Base-by-base conservation (phyloP, 2,113 vertebrate genomes). In the Oryzias woworae region DNA sequence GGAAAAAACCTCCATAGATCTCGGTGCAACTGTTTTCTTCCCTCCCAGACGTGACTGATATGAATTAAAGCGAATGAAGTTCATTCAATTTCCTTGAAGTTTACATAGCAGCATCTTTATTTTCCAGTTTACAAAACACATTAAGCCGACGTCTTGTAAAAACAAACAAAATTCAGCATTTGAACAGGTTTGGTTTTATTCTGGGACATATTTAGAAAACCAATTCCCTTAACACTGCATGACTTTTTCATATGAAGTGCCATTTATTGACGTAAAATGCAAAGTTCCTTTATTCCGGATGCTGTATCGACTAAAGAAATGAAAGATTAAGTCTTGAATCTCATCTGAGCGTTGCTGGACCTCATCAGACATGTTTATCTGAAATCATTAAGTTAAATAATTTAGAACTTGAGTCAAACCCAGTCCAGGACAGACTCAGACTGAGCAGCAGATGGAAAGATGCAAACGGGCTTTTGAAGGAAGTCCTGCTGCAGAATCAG, bases 111-210 rank as follows among this genome's bases (percentile, higher is more conserved):
- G 16, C 17, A 48, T 48, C n/a, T 48, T 48, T 10, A 18, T 48
- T 20, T 12, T 48, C 20, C 18, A 8, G 2, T 18, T 47, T 48
- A 36, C 17, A 48, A n/a, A 18, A 20, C 10, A 4, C 20, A 7
- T 48, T 18, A 17, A 46, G 2, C 6, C 59, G 28, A 65, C 47
- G 54, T 68, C 75, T 62, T 22, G 62, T 71, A 70, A 48, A 48
- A 48, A 48, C 66, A 71, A 50, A 64, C 15, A 66, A 55, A 52
- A 60, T 20, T 26, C 42, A 49, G 36, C 16, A 1, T 62, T 48
- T 66, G 26, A 63, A 62, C 42, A 66, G 62, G 47, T 45, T 28
- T 63, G 23, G 55, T 44, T 81, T 81, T 77, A 65, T 61, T 77
- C 42, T 62, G 50, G 45, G 49, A 17, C 7, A 53, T 45, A 20